These are phyloP conservation scores for Entelurus aequoreus DNA, from an alignment of 2,113 vertebrate species.

Conservation along the genomic window DNA sequence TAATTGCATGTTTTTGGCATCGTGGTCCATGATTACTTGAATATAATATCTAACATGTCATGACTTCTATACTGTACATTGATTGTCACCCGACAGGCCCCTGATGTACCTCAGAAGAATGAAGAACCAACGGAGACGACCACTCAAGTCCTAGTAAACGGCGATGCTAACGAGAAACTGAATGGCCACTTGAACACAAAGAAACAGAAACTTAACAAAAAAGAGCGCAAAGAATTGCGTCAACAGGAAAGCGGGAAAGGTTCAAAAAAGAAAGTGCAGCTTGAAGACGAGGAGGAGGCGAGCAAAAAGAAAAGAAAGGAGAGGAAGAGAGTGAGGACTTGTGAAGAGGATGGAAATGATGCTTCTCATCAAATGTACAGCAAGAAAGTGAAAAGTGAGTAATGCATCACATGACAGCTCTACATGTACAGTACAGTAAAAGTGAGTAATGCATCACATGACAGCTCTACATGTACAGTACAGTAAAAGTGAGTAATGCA, in stretches of 20 bases:
- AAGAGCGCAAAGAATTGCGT: conserved; percentile 80
- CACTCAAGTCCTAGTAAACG: conserved; percentile 11
- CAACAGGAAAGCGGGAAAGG: conserved; percentile 76
- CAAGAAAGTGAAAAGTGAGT: conserved; percentile 62
- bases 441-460: too few relatives aligned
- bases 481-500: too few relatives aligned
- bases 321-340: conserved; percentile 49
- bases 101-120: conserved; percentile 8
- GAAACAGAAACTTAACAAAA: conserved; percentile 77
- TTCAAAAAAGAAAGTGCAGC: conserved; percentile 60
- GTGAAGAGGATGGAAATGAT: conserved; percentile 25
- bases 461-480: neutral
- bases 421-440: too few relatives aligned
- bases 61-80: neutral
- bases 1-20: too few relatives aligned
- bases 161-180: conserved; percentile 24
- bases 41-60: too few relatives aligned
- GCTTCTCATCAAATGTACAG: conserved; percentile 10
- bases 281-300: conserved; percentile 18
- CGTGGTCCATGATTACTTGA: too few relatives aligned
- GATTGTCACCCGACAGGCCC: conserved; percentile 21
- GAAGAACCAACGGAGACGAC: conserved; percentile 10
- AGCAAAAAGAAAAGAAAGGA: conserved; percentile 43
- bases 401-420: neutral
- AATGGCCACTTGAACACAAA: conserved; percentile 25